Evolutionary conservation across 2,113 vertebrate species (phyloP).

Genomic region (Percina caprodes): DNA sequence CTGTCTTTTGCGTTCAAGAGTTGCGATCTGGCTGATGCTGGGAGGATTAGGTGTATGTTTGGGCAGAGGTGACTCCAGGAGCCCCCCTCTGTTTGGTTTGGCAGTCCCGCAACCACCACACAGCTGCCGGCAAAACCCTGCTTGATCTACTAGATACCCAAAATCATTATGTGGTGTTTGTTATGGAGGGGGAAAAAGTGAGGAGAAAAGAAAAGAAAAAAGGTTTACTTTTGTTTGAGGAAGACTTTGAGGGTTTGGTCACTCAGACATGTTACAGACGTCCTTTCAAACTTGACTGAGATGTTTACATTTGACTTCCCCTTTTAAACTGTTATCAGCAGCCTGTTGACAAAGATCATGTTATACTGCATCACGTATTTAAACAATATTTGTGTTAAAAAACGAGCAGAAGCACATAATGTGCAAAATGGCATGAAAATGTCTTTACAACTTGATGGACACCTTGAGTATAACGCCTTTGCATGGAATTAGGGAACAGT

Average conservation of each 20-base stretch:
- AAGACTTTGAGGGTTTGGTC: conserved; percentile 62
- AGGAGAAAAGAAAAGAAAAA: conserved; percentile 42
- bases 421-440: conserved; percentile 7
- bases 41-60: conserved; percentile 81
- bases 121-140: conserved; percentile 70
- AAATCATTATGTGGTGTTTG: conserved; percentile 76
- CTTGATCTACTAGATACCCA: conserved; percentile 73
- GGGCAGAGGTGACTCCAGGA: conserved; percentile 77
- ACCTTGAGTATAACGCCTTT: background rate
- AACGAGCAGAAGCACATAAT: background rate
- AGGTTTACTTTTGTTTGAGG: conserved; percentile 68
- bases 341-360: conserved; percentile 10
- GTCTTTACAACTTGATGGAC: accelerated
- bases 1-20: conserved; percentile 66
- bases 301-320: conserved; percentile 33
- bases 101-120: conserved; percentile 60
- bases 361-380: conserved; percentile 5
- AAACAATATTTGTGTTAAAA: background rate
- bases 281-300: conserved; percentile 51
- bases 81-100: conserved; percentile 79
- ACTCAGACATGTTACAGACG: conserved; percentile 44
- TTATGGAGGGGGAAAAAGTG: conserved; percentile 50
- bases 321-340: conserved; percentile 27
- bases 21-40: conserved; percentile 60
- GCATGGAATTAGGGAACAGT: background rate